Evolutionary conservation across 2,113 vertebrate genomes (phyloP).

Genomic region (Gasterosteus aculeatus): DNA sequence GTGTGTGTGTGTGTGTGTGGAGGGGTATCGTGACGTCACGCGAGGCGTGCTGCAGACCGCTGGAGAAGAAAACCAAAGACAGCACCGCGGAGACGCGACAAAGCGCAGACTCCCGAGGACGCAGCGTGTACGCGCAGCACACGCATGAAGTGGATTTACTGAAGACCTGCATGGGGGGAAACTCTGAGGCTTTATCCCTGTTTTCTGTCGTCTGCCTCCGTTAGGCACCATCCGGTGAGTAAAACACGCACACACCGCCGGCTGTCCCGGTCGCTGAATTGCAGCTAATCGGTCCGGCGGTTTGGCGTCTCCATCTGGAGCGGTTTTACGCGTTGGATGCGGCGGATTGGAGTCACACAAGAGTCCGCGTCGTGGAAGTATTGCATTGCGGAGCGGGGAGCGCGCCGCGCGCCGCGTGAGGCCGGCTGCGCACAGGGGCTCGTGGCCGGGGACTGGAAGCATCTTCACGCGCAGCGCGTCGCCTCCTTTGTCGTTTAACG

Average conservation of each 20-base stretch:
- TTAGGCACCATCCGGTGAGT: slow-evolving; percentile 76
- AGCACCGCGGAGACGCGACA: slow-evolving; percentile 57
- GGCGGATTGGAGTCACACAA: background rate
- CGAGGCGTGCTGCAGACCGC: slow-evolving; percentile 72
- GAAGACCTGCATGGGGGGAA: slow-evolving; percentile 73
- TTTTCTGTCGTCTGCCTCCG: slow-evolving; percentile 46
- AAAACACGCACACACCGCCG: background rate
- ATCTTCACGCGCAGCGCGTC: slow-evolving; percentile 14
- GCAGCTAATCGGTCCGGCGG: background rate
- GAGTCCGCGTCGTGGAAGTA: background rate
- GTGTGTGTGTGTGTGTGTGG: background rate
- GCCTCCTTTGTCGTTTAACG: background rate
- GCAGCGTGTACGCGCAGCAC: slow-evolving; percentile 62
- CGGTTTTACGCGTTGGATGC: background rate
- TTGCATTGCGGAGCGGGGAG: background rate
- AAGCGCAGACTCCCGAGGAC: slow-evolving; percentile 66
- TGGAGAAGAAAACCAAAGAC: slow-evolving; percentile 79
- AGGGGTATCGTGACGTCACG: slow-evolving; percentile 82
- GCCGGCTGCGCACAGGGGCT: background rate
- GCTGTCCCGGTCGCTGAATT: background rate
- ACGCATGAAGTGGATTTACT: slow-evolving; percentile 74
- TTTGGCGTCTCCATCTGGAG: background rate
- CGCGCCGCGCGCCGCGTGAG: background rate
- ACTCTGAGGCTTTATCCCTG: slow-evolving; percentile 55
- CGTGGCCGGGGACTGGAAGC: background rate